Conservation (phyloP, 1,140 invertebrate species). For the Phthorimaea operculella region DNA sequence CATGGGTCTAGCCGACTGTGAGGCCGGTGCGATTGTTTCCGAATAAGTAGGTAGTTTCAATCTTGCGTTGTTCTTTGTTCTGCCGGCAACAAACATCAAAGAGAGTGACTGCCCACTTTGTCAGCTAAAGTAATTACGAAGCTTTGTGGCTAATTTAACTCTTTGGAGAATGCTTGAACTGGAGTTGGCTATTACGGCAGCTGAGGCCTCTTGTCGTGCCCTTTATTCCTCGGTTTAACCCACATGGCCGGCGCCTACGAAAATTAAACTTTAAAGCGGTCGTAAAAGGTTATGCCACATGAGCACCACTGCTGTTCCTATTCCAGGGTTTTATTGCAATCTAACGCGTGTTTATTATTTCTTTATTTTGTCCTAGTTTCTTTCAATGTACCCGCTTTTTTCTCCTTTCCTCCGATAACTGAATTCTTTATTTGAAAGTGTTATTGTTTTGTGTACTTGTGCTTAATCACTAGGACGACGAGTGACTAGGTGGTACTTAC, state of each 20-base stretch:
- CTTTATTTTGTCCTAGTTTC: too few species aligned
- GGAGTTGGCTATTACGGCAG: background rate
- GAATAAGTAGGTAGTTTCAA: background rate
- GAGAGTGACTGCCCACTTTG: too few species aligned
- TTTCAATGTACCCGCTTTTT: too few species aligned
- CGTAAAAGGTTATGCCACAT: background rate
- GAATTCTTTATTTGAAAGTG: slow-evolving; percentile 29
- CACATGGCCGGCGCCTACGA: background rate
- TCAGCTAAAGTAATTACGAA: too few species aligned
- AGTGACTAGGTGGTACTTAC: slow-evolving; percentile 74
- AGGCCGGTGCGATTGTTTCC: background rate
- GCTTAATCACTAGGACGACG: too few species aligned
- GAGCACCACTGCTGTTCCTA: background rate
- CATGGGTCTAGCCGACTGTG: slow-evolving; percentile 12
- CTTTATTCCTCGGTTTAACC: background rate
- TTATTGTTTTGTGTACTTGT: too few species aligned
- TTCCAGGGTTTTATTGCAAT: too few species aligned
- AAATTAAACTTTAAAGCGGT: background rate
- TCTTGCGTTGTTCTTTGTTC: too few species aligned
- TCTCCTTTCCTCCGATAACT: too few species aligned
- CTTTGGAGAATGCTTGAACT: background rate
- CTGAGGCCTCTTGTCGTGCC: background rate
- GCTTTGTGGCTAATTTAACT: too few species aligned
- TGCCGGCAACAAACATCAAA: too few species aligned
- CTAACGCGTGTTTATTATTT: too few species aligned